Evolutionary conservation across 2,888 invertebrate genomes (phyloP), one percentile per base, ranked within the genome.

Genomic region (Podotricha telesiphe): DNA sequence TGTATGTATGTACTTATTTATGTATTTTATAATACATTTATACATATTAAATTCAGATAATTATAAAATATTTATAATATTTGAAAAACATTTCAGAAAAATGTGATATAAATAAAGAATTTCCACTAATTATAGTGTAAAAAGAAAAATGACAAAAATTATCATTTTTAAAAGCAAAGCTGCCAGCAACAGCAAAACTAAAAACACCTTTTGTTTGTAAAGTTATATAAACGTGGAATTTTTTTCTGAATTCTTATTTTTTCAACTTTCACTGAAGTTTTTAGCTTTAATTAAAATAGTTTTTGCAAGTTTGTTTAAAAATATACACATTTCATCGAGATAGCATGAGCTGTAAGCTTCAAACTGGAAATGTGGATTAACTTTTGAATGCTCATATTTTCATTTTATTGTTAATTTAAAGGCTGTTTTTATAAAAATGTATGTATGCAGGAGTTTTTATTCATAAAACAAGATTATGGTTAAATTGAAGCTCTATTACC

Each of bases 241-340:
- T 22, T 63, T 71, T 63, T 19, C 50, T 56, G 45, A 65, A 68
- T 45, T 40, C 62, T 47, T 62, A 22, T 51, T 71, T 58, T 50
- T 50, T 47, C 34, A 67, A 65, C 64, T 68, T 68, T 68, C 22
- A 22, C 28, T 45, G 51, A 51, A 68, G 58, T 71, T 68, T 66
- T 45, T 56, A 58, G 51, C 51, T 68, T 68, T 68, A 65, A 71
- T 61, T 71, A 56, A 71, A 70, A 70, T 68, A 68, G 59, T 70
- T 70, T 61, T 64, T 61, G 28, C 34, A 61, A 67, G 55, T 67
- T 61, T 65, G 61, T 67, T 61, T 66, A 40, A 67, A 67, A 67
- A 67, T 67, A 67, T 67, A 61, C 59, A 61, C 13, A 61, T 61
- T 61, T 59, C 59, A 67, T 67, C 59, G 66, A 67, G 61, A 67